A percentile compares a stretch with the other conserved stretches of the same genome.
These are phyloP conservation scores for Syrista parreyssii DNA, from an alignment of 2,888 invertebrate species.

Conservation along the genomic window DNA sequence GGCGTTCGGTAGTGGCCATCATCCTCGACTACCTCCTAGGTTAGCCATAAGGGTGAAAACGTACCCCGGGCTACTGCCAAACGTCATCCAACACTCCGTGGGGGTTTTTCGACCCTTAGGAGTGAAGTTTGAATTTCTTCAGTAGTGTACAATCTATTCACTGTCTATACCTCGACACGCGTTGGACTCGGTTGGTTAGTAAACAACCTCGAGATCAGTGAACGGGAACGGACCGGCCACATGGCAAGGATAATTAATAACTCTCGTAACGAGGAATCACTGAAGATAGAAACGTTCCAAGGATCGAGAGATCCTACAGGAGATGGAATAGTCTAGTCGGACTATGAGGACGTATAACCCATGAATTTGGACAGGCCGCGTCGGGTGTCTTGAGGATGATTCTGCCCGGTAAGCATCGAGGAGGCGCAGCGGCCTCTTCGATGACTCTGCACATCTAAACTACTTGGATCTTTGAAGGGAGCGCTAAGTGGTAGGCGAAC, in stretches of 20 bases:
- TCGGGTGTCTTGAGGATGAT: constrained; percentile 37
- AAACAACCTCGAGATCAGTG: constrained; percentile 2
- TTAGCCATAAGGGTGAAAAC: neutral
- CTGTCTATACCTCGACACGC: neutral
- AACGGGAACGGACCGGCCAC: constrained; percentile 14
- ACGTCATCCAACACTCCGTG: neutral
- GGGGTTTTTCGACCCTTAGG: neutral
- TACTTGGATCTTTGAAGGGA: constrained; percentile 16
- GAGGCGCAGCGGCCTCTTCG: constrained; percentile 32
- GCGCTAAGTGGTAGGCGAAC: constrained; percentile 43
- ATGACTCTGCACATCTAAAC: constrained; percentile 41
- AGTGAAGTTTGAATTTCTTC: neutral
- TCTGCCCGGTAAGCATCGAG: constrained; percentile 32
- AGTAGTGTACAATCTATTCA: neutral
- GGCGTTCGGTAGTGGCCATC: constrained; percentile 2
- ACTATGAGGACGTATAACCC: neutral
- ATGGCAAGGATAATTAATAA: constrained; percentile 53
- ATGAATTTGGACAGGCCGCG: neutral
- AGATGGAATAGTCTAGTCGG: neutral
- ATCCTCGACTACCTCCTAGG: neutral
- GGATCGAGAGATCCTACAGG: neutral
- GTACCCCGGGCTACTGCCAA: neutral
- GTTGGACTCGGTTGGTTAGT: neutral
- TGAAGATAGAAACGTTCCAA: constrained; percentile 38
- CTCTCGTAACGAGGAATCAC: constrained; percentile 42